A percentile compares a stretch with the other conserved stretches of the same genome.
Conservation (phyloP, 2,797 vertebrate genomes). For the Aplochiton taeniatus region DNA sequence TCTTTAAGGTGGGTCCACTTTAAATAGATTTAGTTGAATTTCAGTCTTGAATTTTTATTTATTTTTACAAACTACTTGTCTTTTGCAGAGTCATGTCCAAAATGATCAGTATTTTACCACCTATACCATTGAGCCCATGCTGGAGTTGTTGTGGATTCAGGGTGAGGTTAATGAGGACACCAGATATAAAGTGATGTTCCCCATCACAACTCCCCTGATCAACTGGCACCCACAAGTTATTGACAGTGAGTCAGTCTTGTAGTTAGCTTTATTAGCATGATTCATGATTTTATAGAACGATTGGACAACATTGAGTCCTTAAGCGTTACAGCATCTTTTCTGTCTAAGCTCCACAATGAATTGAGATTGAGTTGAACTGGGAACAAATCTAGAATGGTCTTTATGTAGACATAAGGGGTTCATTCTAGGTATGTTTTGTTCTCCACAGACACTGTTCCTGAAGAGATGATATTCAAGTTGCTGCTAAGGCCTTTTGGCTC, state of each 20-base stretch:
- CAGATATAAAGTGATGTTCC: conserved; percentile 68
- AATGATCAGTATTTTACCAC: conserved; percentile 43
- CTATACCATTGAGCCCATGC: conserved; percentile 65
- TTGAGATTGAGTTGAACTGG: too few species aligned
- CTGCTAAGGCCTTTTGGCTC: conserved; percentile 53
- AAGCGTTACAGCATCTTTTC: not conserved
- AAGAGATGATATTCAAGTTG: conserved; percentile 56
- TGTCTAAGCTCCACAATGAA: not conserved
- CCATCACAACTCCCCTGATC: conserved; percentile 50
- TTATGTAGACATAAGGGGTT: too few species aligned
- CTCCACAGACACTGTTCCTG: conserved; percentile 52
- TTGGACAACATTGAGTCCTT: too few species aligned
- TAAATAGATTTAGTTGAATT: not conserved
- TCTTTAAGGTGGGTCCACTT: conserved; percentile 71
- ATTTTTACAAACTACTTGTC: not conserved
- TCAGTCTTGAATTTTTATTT: not conserved
- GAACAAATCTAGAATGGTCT: too few species aligned
- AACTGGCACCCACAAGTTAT: conserved; percentile 32
- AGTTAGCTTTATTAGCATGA: fast-evolving
- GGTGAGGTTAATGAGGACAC: conserved; percentile 52
- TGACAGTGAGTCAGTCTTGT: conserved; percentile 54
- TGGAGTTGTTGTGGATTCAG: conserved; percentile 70
- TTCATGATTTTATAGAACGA: not conserved
- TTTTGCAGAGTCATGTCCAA: conserved; percentile 58
- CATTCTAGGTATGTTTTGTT: not conserved